These are phyloP conservation scores for Apis dorsata DNA, from an alignment of 1,140 invertebrate genomes.

Conservation along the genomic window DNA sequence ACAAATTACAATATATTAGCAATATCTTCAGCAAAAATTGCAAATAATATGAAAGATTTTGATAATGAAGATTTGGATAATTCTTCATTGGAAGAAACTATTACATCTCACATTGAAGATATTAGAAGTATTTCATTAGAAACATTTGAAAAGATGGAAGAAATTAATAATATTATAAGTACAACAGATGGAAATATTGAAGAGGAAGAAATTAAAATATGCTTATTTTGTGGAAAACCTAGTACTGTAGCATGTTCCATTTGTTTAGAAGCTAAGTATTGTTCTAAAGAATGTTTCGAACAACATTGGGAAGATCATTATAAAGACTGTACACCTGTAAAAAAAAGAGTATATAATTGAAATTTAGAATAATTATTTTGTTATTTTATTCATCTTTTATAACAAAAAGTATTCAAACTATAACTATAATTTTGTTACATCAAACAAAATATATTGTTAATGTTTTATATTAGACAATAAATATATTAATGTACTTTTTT, in stretches of 20 bases:
- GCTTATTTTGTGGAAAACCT: conserved; percentile 42
- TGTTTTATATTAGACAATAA: conserved; percentile 15
- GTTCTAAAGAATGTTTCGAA: conserved; percentile 43
- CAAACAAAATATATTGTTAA: conserved; percentile 31
- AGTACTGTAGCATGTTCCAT: conserved; percentile 41
- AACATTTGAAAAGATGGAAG: conserved; percentile 38
- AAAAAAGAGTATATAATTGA: not conserved
- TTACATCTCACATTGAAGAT: conserved; percentile 22
- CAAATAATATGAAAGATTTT: not conserved
- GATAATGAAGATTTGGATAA: not conserved
- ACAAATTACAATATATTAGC: not conserved
- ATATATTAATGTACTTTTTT: conserved; percentile 12
- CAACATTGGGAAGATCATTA: conserved; percentile 53
- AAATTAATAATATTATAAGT: not conserved
- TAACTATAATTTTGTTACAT: conserved; percentile 20
- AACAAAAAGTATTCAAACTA: not conserved
- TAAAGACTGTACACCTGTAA: conserved; percentile 39
- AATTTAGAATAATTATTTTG: not conserved
- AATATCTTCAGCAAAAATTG: not conserved
- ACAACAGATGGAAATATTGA: conserved; percentile 15
- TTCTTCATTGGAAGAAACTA: not conserved
- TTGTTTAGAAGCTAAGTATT: conserved; percentile 56
- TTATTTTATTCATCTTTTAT: not conserved
- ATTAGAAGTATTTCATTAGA: conserved; percentile 54
- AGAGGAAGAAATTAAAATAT: conserved; percentile 34